A percentile compares a stretch with the other conserved stretches of the same genome.
Evolutionary conservation across 2,888 invertebrate genomes (phyloP).

Genomic region (Drosophila mayaguana): DNA sequence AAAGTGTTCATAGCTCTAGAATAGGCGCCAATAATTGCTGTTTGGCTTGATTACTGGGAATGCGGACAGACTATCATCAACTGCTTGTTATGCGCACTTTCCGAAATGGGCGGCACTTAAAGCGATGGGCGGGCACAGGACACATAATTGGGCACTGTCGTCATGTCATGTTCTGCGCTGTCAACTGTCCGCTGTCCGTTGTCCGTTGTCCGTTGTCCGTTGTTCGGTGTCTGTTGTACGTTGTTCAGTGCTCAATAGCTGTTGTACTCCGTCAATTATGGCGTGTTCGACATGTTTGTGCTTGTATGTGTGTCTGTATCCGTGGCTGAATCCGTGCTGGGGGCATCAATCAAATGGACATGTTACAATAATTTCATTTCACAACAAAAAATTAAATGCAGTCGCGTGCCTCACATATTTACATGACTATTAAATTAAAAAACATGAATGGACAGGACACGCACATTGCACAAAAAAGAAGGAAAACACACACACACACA

Average conservation of each 20-base stretch:
- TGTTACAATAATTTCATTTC: conserved; percentile 72
- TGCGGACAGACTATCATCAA: conserved; percentile 23
- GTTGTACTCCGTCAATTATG: conserved; percentile 70
- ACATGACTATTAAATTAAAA: conserved; percentile 80
- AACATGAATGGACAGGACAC: conserved; percentile 68
- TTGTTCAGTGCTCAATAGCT: conserved; percentile 10
- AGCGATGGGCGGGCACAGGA: conserved; percentile 54
- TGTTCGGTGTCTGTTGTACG: not conserved
- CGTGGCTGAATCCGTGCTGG: conserved; percentile 18
- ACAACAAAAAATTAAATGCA: conserved; percentile 72
- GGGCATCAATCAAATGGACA: conserved; percentile 73
- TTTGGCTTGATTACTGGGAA: conserved; percentile 31
- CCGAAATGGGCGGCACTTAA: conserved; percentile 64
- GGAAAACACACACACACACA: not conserved
- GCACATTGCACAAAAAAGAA: conserved; percentile 10
- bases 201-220: not conserved
- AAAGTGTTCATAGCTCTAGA: not conserved
- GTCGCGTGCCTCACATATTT: conserved; percentile 69
- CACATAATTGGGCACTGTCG: conserved; percentile 60
- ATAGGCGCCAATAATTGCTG: conserved; percentile 25
- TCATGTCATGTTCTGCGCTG: conserved; percentile 42
- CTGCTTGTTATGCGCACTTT: conserved; percentile 38
- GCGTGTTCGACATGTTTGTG: conserved; percentile 57
- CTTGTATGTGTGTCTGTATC: not conserved
- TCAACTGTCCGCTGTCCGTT: conserved; percentile 5